Conservation (phyloP, 2,888 invertebrate species). For the Oxyteleia sp. region DNA sequence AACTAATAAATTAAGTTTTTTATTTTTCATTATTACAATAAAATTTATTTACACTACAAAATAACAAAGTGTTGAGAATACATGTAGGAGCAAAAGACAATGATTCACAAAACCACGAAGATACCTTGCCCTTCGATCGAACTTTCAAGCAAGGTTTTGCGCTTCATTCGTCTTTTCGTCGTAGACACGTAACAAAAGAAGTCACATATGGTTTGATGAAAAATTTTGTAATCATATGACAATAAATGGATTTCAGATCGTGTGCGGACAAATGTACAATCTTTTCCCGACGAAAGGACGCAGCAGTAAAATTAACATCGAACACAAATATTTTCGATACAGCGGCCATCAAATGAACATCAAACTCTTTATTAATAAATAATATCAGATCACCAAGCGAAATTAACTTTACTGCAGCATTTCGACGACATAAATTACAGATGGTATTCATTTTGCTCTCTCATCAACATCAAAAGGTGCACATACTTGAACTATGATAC, state of each 20-base stretch:
- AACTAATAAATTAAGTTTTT: too few relatives aligned
- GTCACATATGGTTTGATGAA: constrained; percentile 32
- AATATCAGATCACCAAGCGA: constrained; percentile 16
- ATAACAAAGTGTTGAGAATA: constrained; percentile 80
- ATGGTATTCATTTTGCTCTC: constrained; percentile 7
- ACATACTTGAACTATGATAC: constrained; percentile 16
- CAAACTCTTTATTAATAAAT: constrained; percentile 54
- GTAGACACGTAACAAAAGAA: constrained; percentile 39
- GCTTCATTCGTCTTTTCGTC: constrained; percentile 14
- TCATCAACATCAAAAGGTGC: not conserved
- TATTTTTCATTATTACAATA: constrained; percentile 84
- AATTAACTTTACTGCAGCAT: constrained; percentile 20
- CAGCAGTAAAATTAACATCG: constrained; percentile 25
- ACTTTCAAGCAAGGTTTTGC: not conserved
- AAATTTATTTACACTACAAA: constrained; percentile 87
- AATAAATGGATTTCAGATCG: constrained; percentile 13
- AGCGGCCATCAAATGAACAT: constrained; percentile 1
- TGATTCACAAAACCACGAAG: constrained; percentile 18
- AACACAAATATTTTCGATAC: not conserved
- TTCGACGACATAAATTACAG: not conserved
- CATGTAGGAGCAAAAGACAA: constrained; percentile 37
- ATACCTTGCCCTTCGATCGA: not conserved
- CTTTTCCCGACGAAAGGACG: constrained; percentile 1
- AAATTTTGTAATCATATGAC: constrained; percentile 55
- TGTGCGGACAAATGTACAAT: constrained; percentile 10